Evolutionary conservation across 2,888 invertebrate genomes (phyloP).

Genomic region (Epsilonema sp.): DNA sequence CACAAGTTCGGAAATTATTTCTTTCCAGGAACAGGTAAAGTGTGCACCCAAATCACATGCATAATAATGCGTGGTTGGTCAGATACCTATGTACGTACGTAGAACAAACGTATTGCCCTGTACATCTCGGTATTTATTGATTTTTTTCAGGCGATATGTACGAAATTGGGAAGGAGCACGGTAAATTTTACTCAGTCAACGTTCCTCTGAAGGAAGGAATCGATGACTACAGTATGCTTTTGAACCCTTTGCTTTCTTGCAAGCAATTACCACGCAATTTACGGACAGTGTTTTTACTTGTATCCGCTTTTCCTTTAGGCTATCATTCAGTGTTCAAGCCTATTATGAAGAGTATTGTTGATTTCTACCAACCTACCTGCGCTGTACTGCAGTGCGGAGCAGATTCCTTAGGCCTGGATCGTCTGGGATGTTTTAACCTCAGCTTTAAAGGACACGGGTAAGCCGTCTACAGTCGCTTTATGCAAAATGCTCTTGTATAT

Average conservation of each 20-base stretch:
- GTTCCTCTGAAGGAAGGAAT: constrained; percentile 94
- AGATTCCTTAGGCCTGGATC: constrained; percentile 83
- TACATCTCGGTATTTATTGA: background rate
- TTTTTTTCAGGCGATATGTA: constrained; percentile 66
- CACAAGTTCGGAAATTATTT: constrained; percentile 98
- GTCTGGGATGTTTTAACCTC: constrained; percentile 83
- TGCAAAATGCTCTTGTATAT: too few relatives aligned
- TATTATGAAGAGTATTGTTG: constrained; percentile 67
- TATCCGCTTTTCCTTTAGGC: constrained; percentile 47
- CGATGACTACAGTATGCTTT: constrained; percentile 46
- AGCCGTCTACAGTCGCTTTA: constrained; percentile 11
- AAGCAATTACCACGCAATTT: too few relatives aligned
- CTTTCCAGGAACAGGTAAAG: constrained; percentile 91
- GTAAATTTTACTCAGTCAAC: constrained; percentile 89
- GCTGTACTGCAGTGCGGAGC: constrained; percentile 90
- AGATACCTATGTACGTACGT: background rate
- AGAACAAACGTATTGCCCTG: too few relatives aligned
- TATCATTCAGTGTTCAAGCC: constrained; percentile 57
- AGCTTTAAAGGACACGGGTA: constrained; percentile 78
- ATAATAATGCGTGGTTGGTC: background rate
- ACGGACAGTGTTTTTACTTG: too few relatives aligned
- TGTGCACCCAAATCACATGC: constrained; percentile 11
- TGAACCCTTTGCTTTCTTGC: background rate
- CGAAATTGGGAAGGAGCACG: constrained; percentile 85
- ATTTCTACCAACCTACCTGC: constrained; percentile 79